Evolutionary conservation across 2,797 vertebrate genomes (phyloP), one percentile per base, ranked within the genome.

Genomic region (Ctenopoma kingsleyae): DNA sequence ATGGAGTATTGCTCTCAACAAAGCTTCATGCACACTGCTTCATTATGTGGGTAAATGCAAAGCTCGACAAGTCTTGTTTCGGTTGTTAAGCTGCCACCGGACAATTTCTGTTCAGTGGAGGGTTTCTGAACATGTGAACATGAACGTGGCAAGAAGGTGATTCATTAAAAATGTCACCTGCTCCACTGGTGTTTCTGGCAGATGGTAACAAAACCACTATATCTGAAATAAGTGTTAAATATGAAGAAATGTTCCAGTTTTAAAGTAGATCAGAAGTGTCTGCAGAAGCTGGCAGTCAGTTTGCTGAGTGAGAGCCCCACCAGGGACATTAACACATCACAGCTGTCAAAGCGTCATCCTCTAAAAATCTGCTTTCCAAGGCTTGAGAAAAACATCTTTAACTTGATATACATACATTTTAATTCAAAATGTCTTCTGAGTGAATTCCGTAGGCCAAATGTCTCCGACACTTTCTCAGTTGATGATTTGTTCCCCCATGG

Each of bases 171-270:
- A 60, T 51, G 15, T 72, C 71, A 74, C 57, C 61, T 83, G 64
- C 43, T 81, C 70, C 55, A 59, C 57, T 49, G 51, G 19, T 41
- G 20, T 63, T 78, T 50, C 60, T 1, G 1, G 72, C 58, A 76
- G 68, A 56, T 23, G 2, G 38, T 57, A 55, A 58, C 23, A 52
- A 30, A 53, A 56, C 62, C 50, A 40, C 25, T 52, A 19, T 69
- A 63, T 75, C 59, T 75, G 68, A 87, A 84, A 78, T 71, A 41
- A 61, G 46, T 65, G 70, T 76, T 78, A 76, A 85, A 81, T 68
- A 82, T 74, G 62, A 78, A 80, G 48, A 81, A 74, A 73, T 69
- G 80, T 61, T 78, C 87, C 70, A 83, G 83, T 78, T 90, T 84
- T 63, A 80, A 83, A 87, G 81, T 76, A 73, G 83, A 87, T 83